Conservation (phyloP, 2,888 invertebrate genomes). For the Lasioglossum zephyrum region DNA sequence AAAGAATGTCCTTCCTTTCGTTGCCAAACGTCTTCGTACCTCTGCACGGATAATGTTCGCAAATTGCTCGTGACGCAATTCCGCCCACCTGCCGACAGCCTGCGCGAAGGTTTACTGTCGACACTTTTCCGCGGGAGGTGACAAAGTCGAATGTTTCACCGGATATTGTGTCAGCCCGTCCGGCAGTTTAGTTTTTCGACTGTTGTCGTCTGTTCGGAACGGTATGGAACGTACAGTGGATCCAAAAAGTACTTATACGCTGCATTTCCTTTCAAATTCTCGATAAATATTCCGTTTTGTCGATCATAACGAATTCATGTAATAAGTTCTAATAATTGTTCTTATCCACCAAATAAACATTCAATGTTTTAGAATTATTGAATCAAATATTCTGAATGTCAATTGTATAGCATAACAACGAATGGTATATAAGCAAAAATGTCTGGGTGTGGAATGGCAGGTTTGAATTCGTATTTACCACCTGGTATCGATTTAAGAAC, state of each 20-base stretch:
- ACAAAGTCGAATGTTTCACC: slow-evolving; percentile 4
- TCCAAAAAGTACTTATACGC: not conserved
- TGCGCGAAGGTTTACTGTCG: slow-evolving; percentile 43
- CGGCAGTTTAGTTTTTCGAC: not conserved
- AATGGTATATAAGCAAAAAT: too few species aligned
- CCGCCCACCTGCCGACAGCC: slow-evolving; percentile 66
- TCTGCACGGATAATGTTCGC: slow-evolving; percentile 70
- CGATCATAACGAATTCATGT: too few species aligned
- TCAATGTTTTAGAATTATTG: too few species aligned
- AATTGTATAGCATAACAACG: too few species aligned
- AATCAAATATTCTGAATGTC: too few species aligned
- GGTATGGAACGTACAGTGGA: not conserved
- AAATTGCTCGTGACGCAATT: slow-evolving; percentile 71
- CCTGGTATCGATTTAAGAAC: too few species aligned
- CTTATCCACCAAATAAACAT: too few species aligned
- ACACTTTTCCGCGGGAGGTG: slow-evolving; percentile 32
- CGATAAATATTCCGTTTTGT: not conserved
- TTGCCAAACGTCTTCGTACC: slow-evolving; percentile 68
- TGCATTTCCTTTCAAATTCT: not conserved
- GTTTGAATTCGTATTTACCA: too few species aligned
- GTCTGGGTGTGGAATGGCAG: too few species aligned
- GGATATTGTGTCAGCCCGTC: not conserved
- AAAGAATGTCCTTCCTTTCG: slow-evolving; percentile 61
- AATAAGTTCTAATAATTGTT: too few species aligned
- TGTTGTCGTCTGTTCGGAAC: not conserved